These are phyloP conservation scores for Olivierus martensii DNA, from an alignment of 1,140 invertebrate species.

Conservation along the genomic window DNA sequence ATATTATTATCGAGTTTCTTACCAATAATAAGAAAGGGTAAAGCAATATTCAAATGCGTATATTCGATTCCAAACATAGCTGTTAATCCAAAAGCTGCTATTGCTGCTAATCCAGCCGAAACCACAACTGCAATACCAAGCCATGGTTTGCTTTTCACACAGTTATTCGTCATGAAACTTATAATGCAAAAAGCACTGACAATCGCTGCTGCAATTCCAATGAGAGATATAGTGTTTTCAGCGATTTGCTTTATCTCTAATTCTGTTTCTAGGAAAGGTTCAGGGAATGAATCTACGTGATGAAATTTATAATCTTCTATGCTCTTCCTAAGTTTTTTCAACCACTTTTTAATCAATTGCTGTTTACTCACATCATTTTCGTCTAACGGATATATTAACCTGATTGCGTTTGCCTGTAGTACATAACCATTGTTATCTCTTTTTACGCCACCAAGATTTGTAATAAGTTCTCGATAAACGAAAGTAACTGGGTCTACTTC, in stretches of 20 bases:
- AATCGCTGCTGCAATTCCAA: conserved; percentile 64
- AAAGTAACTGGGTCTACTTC: conserved; percentile 71
- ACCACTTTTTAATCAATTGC: conserved; percentile 62
- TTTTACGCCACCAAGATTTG: conserved; percentile 66
- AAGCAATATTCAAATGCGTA: conserved; percentile 87
- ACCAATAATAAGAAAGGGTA: conserved; percentile 90
- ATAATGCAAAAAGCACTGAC: conserved; percentile 45
- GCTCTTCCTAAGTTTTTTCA: conserved; percentile 61
- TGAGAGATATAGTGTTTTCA: conserved; percentile 69
- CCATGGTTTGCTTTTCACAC: conserved; percentile 77
- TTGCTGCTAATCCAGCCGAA: conserved; percentile 72
- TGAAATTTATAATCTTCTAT: conserved; percentile 61
- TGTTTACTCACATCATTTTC: conserved; percentile 56
- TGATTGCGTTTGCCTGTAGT: conserved; percentile 58
- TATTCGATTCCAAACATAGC: conserved; percentile 80
- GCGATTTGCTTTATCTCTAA: conserved; percentile 81
- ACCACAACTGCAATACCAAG: conserved; percentile 80
- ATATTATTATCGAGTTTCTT: conserved; percentile 34
- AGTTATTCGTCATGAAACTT: conserved; percentile 61
- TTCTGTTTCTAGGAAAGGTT: conserved; percentile 69
- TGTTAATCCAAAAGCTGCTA: conserved; percentile 74
- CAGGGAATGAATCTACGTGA: conserved; percentile 63
- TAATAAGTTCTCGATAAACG: conserved; percentile 64
- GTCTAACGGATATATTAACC: conserved; percentile 74
- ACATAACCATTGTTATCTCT: conserved; percentile 54